phyloP scores from a whole-genome alignment of 2,888 invertebrate species.

The Dysmachus trigonus region DNA sequence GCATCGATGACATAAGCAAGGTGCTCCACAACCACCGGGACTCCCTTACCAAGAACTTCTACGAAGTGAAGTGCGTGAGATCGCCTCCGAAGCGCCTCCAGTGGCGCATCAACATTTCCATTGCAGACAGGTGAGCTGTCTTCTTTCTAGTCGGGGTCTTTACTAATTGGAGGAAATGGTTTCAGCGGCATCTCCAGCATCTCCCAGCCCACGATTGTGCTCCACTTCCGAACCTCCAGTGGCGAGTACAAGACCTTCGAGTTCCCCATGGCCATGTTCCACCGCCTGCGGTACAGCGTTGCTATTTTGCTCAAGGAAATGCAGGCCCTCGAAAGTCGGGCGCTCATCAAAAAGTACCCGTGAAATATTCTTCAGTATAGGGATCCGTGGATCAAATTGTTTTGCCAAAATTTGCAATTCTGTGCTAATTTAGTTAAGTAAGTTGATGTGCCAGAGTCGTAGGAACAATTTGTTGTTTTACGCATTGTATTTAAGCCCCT shows the following conservation, averaged over 20 bases:
- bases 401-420: slow-evolving; percentile 26
- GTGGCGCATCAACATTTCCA: slow-evolving; percentile 67
- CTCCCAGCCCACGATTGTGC: slow-evolving; percentile 65
- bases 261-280: slow-evolving; percentile 66
- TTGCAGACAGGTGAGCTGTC: slow-evolving; percentile 64
- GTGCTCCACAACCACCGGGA: slow-evolving; percentile 66
- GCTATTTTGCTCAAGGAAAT: slow-evolving; percentile 67
- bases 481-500: neutral
- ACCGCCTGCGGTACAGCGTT: slow-evolving; percentile 66
- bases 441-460: slow-evolving; percentile 18
- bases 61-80: slow-evolving; percentile 62
- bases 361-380: slow-evolving; percentile 34
- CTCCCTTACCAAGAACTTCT: slow-evolving; percentile 60
- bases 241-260: slow-evolving; percentile 66
- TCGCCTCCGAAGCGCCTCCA: slow-evolving; percentile 62
- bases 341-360: slow-evolving; percentile 62
- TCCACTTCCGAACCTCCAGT: slow-evolving; percentile 66
- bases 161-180: neutral
- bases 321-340: slow-evolving; percentile 64
- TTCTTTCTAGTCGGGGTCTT: slow-evolving; percentile 39
- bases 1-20: slow-evolving; percentile 66
- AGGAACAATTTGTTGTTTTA: neutral
- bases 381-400: neutral
- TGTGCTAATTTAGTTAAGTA: slow-evolving; percentile 8
- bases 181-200: slow-evolving; percentile 62